These are phyloP conservation scores for Callopanchax toddi DNA, from an alignment of 2,113 vertebrate species.

Conservation along the genomic window DNA sequence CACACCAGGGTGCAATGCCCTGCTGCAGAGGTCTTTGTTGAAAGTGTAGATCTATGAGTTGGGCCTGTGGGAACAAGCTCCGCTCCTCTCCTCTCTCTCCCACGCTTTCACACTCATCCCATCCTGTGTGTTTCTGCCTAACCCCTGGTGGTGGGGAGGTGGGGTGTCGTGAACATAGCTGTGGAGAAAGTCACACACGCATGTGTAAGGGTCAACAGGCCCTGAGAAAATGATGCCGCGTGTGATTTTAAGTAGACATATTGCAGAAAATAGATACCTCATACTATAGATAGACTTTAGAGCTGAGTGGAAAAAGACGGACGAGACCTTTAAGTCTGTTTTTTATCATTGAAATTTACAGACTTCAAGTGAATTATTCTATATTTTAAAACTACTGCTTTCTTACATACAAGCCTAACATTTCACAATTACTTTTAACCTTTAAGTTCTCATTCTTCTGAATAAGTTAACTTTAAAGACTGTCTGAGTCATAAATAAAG, in stretches of 20 bases:
- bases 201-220: constrained; percentile 59
- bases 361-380: background rate
- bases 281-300: constrained; percentile 1
- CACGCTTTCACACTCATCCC: constrained; percentile 74
- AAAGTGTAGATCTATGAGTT: constrained; percentile 49
- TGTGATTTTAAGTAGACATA: constrained; percentile 13
- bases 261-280: constrained; percentile 9
- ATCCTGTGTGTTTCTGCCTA: constrained; percentile 62
- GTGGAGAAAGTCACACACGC: constrained; percentile 68
- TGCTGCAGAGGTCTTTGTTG: constrained; percentile 66
- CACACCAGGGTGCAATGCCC: constrained; percentile 67
- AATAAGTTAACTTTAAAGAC: too few relatives aligned
- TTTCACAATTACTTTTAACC: too few relatives aligned
- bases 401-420: too few relatives aligned
- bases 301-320: background rate
- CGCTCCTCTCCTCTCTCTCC: constrained; percentile 68
- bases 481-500: background rate
- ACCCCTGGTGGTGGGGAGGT: constrained; percentile 55
- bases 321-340: background rate
- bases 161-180: constrained; percentile 48
- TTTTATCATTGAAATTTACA: background rate
- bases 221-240: constrained; percentile 63
- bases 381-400: too few relatives aligned
- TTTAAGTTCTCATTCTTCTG: too few relatives aligned
- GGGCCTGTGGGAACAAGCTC: constrained; percentile 71